Conservation (phyloP, 2,888 invertebrate genomes). For the Parochlus steinenii region DNA sequence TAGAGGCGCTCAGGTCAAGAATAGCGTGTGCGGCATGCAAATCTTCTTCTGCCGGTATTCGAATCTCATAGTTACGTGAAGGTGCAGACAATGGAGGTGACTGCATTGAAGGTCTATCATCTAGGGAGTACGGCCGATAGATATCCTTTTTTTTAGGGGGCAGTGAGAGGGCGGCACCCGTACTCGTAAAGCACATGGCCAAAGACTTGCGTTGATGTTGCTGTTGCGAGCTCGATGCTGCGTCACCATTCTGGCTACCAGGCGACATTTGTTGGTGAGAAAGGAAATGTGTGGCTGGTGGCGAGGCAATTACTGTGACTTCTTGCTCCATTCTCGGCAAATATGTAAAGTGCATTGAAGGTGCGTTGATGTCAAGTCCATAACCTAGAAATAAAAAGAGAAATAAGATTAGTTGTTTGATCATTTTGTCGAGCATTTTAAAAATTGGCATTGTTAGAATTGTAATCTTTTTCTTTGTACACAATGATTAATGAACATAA, state of each 20-base stretch:
- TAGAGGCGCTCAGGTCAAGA: conserved; percentile 73
- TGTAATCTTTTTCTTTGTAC: too few species aligned
- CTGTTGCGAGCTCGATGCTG: conserved; percentile 18
- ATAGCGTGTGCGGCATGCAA: conserved; percentile 79
- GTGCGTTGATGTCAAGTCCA: conserved; percentile 57
- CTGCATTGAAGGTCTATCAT: conserved; percentile 38
- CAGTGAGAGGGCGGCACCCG: conserved; percentile 62
- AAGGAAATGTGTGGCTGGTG: conserved; percentile 14
- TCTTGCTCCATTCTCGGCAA: conserved; percentile 45
- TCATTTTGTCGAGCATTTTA: too few species aligned
- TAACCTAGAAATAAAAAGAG: conserved; percentile 38
- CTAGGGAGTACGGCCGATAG: conserved; percentile 72
- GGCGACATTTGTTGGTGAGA: conserved; percentile 23
- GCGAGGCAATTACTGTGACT: conserved; percentile 34
- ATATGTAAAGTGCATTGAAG: conserved; percentile 52
- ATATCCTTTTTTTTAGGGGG: conserved; percentile 87
- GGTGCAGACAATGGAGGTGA: conserved; percentile 18
- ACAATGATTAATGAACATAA: too few species aligned
- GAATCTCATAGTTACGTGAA: conserved; percentile 33
- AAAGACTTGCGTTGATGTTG: conserved; percentile 42
- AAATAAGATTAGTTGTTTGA: conserved; percentile 1
- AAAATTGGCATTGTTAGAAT: too few species aligned
- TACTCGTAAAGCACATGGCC: conserved; percentile 73
- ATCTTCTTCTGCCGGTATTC: conserved; percentile 61
- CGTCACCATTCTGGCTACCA: conserved; percentile 27